Evolutionary conservation across 1,140 invertebrate genomes (phyloP).

Genomic region (Drosophila takahashii): DNA sequence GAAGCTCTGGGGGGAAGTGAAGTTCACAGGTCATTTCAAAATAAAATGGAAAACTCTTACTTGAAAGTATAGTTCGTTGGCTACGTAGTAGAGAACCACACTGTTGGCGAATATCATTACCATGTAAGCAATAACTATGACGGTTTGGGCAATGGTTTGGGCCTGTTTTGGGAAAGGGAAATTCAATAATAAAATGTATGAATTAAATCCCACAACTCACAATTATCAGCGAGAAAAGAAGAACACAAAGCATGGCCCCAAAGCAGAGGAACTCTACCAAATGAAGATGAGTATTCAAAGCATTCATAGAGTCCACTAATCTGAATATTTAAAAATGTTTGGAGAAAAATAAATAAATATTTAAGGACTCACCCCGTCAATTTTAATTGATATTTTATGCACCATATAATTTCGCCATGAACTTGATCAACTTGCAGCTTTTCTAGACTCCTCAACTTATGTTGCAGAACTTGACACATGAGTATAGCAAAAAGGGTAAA

Average conservation of each 20-base stretch:
- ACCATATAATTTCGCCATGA: constrained; percentile 56
- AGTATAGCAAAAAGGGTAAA: constrained; percentile 75
- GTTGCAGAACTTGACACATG: constrained; percentile 69
- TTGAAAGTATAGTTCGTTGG: constrained; percentile 72
- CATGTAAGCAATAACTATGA: constrained; percentile 71
- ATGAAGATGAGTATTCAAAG: constrained; percentile 64
- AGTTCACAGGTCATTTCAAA: background rate
- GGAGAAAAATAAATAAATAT: background rate
- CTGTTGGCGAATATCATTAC: constrained; percentile 77
- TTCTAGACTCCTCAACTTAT: constrained; percentile 56
- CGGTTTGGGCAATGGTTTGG: constrained; percentile 60
- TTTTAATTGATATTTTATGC: constrained; percentile 71
- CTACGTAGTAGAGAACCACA: constrained; percentile 70
- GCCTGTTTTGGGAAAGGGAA: constrained; percentile 18
- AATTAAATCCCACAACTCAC: constrained; percentile 23
- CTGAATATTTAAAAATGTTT: constrained; percentile 17
- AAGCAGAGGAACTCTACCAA: constrained; percentile 75
- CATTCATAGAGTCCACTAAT: constrained; percentile 65
- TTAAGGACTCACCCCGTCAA: constrained; percentile 47
- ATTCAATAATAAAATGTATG: background rate
- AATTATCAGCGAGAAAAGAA: constrained; percentile 73
- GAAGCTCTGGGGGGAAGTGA: constrained; percentile 47
- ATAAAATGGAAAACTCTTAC: constrained; percentile 15
- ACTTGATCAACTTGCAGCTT: constrained; percentile 27
- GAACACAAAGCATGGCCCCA: constrained; percentile 71